Evolutionary conservation across 1,140 invertebrate species (phyloP).

Genomic region (Aleiodes sp.): DNA sequence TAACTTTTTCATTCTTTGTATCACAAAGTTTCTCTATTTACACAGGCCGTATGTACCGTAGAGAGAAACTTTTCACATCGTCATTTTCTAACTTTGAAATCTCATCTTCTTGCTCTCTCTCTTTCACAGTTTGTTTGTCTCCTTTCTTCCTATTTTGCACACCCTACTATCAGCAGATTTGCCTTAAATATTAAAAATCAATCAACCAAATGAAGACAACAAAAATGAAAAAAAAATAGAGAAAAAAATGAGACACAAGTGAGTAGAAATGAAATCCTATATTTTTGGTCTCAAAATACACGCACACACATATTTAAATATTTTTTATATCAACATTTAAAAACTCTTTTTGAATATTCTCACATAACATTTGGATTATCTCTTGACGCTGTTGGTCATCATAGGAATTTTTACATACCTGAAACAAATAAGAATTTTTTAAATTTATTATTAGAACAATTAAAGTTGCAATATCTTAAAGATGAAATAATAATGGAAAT

Average conservation of each 20-base stretch:
- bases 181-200: neutral
- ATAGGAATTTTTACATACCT: conserved; percentile 22
- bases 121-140: neutral
- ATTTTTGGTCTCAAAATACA: neutral
- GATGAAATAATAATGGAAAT: conserved; percentile 6
- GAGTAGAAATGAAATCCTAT: conserved; percentile 5
- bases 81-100: neutral
- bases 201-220: neutral
- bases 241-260: neutral
- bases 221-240: conserved; percentile 1
- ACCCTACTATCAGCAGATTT: neutral
- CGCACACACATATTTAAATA: neutral
- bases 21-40: conserved; percentile 16
- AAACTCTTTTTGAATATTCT: conserved; percentile 13
- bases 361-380: conserved; percentile 15
- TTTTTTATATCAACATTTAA: conserved; percentile 20
- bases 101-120: neutral
- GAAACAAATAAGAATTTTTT: conserved; percentile 24
- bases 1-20: neutral
- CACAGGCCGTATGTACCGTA: neutral
- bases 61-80: conserved; percentile 15
- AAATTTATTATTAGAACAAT: neutral
- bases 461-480: neutral
- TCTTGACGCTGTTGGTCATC: neutral
- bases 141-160: neutral